Evolutionary conservation across 2,113 vertebrate species (phyloP).

Genomic region (Dromaius novaehollandiae): DNA sequence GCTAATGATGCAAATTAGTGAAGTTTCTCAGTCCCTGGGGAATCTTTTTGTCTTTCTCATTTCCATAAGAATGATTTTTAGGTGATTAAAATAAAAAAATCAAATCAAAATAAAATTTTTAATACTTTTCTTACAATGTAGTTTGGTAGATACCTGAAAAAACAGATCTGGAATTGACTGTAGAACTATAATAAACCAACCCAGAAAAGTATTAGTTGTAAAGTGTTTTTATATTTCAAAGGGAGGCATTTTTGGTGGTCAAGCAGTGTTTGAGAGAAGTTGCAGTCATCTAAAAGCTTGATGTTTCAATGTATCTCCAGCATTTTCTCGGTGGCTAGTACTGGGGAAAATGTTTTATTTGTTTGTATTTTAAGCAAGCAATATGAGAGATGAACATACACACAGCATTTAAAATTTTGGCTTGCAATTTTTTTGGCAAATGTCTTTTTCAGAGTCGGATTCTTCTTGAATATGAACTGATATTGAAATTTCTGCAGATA

Average conservation of each 20-base stretch:
- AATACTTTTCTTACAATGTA: constrained; percentile 47
- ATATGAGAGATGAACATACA: neutral
- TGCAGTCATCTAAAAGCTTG: neutral
- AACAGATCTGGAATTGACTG: constrained; percentile 5
- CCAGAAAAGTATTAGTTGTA: constrained; percentile 5
- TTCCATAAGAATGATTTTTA: constrained; percentile 72
- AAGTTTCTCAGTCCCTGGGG: constrained; percentile 67
- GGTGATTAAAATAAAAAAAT: constrained; percentile 69
- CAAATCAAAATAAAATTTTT: constrained; percentile 63
- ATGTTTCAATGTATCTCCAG: neutral
- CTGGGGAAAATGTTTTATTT: neutral
- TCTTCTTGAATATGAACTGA: neutral
- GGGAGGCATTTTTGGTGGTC: constrained; percentile 48
- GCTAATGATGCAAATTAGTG: constrained; percentile 51
- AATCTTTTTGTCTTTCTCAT: constrained; percentile 72
- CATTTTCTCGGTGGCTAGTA: neutral
- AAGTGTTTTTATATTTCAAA: constrained; percentile 45
- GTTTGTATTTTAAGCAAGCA: neutral
- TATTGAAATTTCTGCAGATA: neutral
- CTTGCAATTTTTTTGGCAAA: neutral
- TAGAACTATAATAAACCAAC: constrained; percentile 21
- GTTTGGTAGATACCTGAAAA: constrained; percentile 14
- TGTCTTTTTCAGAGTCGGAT: neutral
- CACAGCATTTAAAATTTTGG: neutral
- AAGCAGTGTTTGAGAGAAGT: neutral